phyloP scores from a whole-genome alignment of 1,140 invertebrate species.

The Sminthurides bifidus region DNA sequence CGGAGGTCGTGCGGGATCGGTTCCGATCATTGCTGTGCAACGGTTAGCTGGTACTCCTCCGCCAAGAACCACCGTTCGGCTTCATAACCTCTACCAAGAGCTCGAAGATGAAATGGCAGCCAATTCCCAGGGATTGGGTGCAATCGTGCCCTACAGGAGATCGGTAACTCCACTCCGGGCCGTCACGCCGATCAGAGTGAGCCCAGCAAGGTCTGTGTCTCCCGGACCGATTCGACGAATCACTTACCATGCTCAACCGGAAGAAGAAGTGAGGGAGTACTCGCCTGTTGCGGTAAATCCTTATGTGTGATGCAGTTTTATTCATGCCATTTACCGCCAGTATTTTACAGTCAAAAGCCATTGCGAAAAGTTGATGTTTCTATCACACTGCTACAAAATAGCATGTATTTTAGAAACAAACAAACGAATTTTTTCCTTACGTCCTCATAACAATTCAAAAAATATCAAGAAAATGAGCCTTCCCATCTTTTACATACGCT shows the following conservation, averaged over 20 bases:
- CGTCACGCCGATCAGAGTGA: background rate
- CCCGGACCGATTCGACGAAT: constrained; percentile 2
- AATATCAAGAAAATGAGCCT: no score
- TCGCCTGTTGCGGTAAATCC: no score
- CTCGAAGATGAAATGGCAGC: constrained; percentile 4
- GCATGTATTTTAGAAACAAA: no score
- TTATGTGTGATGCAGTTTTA: no score
- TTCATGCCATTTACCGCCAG: no score
- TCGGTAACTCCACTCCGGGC: background rate
- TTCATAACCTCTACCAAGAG: background rate
- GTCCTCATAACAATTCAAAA: no score
- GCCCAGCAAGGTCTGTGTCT: background rate
- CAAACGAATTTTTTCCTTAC: no score
- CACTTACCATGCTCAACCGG: background rate
- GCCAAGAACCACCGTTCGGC: background rate
- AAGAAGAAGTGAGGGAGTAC: no score
- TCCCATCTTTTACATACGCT: no score
- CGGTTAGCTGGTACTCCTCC: background rate
- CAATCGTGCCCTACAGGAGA: background rate
- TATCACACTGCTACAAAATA: no score
- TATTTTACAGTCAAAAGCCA: no score
- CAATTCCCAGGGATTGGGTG: background rate
- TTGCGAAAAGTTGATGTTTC: no score
- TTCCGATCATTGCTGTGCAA: background rate
- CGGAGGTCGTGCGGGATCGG: background rate